Evolutionary conservation across 2,888 invertebrate species (phyloP).

Genomic region (Melinaea menophilus): DNA sequence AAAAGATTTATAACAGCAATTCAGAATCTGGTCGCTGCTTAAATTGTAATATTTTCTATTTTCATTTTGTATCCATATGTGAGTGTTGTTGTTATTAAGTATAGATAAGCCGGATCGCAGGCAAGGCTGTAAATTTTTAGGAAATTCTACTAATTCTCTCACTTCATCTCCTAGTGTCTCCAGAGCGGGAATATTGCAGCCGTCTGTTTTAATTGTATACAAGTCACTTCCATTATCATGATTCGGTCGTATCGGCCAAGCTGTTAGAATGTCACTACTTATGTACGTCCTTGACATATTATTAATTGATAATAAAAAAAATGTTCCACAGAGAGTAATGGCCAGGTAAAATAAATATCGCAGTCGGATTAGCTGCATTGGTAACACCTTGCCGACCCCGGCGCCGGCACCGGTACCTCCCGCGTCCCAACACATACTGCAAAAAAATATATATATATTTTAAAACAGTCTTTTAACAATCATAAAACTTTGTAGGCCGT

Average conservation of each 20-base stretch:
- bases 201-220: conserved; percentile 74
- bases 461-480: neutral
- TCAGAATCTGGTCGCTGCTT: conserved; percentile 48
- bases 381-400: conserved; percentile 9
- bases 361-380: conserved; percentile 32
- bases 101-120: conserved; percentile 58
- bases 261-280: conserved; percentile 19
- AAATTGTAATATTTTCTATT: conserved; percentile 68
- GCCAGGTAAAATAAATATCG: conserved; percentile 42
- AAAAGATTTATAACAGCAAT: conserved; percentile 79
- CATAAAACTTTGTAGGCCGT: no score
- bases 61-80: conserved; percentile 67
- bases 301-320: conserved; percentile 38
- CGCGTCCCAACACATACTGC: conserved; percentile 35
- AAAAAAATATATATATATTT: conserved; percentile 28
- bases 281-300: conserved; percentile 28
- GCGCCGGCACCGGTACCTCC: conserved; percentile 22
- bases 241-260: conserved; percentile 12
- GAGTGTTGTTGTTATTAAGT: conserved; percentile 75
- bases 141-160: conserved; percentile 61
- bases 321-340: conserved; percentile 39
- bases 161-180: conserved; percentile 74
- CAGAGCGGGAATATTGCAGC: conserved; percentile 80
- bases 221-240: conserved; percentile 22
- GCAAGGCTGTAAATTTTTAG: conserved; percentile 66